Evolutionary conservation across 2,888 invertebrate genomes (phyloP).

Genomic region (Cecidostiba fungosa): DNA sequence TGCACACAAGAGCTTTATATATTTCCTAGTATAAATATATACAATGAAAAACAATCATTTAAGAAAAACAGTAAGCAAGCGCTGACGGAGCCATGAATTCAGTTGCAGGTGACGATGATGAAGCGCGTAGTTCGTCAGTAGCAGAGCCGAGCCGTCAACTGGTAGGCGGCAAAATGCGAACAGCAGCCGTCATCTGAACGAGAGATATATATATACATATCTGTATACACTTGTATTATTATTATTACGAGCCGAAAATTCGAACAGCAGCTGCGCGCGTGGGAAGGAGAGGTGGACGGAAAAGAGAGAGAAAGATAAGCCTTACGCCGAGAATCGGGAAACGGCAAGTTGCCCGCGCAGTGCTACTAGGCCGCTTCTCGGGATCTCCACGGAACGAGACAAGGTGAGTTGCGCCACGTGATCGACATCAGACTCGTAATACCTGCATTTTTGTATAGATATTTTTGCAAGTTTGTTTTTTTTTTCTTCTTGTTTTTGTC

Average conservation of each 20-base stretch:
- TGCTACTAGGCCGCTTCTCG: background rate
- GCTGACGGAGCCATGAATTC: background rate
- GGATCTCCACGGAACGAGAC: background rate
- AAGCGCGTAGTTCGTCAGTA: conserved; percentile 1
- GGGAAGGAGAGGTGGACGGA: background rate
- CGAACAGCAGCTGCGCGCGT: background rate
- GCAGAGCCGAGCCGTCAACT: conserved; percentile 1
- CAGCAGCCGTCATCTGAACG: background rate
- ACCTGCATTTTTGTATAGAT: background rate
- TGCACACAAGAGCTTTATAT: no score
- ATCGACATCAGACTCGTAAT: background rate
- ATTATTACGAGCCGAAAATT: background rate
- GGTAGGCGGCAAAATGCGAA: conserved; percentile 35
- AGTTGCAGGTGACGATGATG: conserved; percentile 40
- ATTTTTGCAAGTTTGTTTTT: background rate
- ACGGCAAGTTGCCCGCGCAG: background rate
- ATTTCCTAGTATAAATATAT: background rate
- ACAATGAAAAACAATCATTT: background rate
- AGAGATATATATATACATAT: background rate
- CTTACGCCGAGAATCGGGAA: background rate
- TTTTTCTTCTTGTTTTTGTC: background rate
- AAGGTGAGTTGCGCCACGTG: background rate
- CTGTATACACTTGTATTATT: background rate
- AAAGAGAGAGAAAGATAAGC: background rate
- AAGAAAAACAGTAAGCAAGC: background rate